Percentiles rank a stretch among this genome's conserved stretches.
Evolutionary conservation across 2,797 vertebrate genomes (phyloP).

Genomic region (Artibeus jamaicensis): DNA sequence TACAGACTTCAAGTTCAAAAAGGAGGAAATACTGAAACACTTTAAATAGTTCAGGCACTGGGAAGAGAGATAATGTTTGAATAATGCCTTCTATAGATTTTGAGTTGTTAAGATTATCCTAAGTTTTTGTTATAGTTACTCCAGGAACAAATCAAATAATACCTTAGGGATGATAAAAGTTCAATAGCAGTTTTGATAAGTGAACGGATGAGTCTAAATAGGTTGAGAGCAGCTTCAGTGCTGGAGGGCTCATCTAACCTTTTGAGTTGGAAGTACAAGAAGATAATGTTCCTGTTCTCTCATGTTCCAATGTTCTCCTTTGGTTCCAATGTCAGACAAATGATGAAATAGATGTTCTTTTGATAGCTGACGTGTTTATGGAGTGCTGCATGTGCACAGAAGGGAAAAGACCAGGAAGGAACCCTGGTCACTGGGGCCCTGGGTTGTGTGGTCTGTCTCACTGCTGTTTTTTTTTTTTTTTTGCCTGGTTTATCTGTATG

Average conservation of each 20-base stretch:
- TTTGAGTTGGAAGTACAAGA: neutral
- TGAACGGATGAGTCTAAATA: neutral
- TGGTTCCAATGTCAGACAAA: neutral
- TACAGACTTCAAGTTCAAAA: conserved; percentile 9
- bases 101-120: neutral
- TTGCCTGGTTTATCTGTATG: too few relatives aligned
- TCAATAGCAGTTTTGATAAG: conserved; percentile 17
- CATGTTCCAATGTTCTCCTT: neutral
- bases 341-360: neutral
- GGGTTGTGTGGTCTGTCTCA: too few relatives aligned
- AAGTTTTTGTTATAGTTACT: neutral
- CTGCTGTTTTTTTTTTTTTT: too few relatives aligned
- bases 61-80: conserved; percentile 16
- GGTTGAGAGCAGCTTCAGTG: neutral
- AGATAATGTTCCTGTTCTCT: neutral
- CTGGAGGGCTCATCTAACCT: neutral
- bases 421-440: too few relatives aligned
- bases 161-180: neutral
- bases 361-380: neutral
- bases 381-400: neutral
- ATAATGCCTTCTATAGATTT: neutral
- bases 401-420: neutral
- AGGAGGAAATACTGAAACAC: conserved; percentile 12
- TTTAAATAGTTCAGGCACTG: neutral
- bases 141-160: neutral